Percentiles rank a stretch among this genome's conserved stretches.
Conservation (phyloP, 2,888 invertebrate genomes). For the Bombylius major region DNA sequence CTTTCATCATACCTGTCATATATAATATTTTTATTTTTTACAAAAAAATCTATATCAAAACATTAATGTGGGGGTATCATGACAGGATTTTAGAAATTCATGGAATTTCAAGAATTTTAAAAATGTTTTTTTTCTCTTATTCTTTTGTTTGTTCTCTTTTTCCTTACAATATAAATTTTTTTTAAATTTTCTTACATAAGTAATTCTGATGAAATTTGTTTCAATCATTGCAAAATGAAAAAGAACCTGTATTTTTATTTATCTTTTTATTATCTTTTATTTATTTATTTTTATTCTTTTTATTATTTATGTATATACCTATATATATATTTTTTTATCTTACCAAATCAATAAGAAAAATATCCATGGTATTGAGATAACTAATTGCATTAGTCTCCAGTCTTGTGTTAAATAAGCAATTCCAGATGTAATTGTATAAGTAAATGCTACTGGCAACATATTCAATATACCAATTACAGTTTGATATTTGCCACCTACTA, state of each 20-base stretch:
- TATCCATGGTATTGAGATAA: slow-evolving; percentile 46
- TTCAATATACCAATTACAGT: slow-evolving; percentile 51
- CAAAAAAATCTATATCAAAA: too few species aligned
- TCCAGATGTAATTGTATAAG: slow-evolving; percentile 46
- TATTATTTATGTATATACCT: not conserved
- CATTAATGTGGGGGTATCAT: too few species aligned
- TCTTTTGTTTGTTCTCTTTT: too few species aligned
- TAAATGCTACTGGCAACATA: slow-evolving; percentile 47
- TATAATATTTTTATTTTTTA: too few species aligned
- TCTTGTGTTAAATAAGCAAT: slow-evolving; percentile 47
- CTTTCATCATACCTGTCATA: too few species aligned
- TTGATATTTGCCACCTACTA: slow-evolving; percentile 51
- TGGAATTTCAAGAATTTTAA: too few species aligned
- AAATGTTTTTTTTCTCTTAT: too few species aligned
- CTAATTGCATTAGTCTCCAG: slow-evolving; percentile 42
- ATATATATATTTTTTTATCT: slow-evolving; percentile 18
- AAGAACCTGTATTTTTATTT: not conserved
- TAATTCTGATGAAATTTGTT: too few species aligned
- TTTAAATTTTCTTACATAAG: too few species aligned
- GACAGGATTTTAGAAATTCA: too few species aligned
- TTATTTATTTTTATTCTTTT: not conserved
- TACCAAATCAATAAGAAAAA: slow-evolving; percentile 42
- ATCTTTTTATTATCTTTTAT: not conserved
- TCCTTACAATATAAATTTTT: too few species aligned
- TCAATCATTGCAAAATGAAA: not conserved